Percentiles rank a stretch among this genome's conserved stretches.
phyloP scores from a whole-genome alignment of 2,797 vertebrate genomes.

The Phoebastria nigripes region DNA sequence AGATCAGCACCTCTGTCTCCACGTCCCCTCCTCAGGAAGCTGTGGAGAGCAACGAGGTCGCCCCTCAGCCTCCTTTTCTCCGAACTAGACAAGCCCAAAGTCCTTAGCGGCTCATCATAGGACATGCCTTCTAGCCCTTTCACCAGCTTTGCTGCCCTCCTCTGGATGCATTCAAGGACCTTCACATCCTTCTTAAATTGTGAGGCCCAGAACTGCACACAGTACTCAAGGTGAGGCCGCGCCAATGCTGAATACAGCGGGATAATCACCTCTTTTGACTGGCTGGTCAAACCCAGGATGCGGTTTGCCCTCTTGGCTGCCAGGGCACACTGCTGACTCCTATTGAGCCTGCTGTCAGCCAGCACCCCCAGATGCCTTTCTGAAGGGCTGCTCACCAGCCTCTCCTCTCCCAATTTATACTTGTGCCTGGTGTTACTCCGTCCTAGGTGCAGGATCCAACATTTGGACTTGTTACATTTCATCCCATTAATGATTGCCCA shows the following conservation, averaged over 20 bases:
- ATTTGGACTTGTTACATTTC: neutral
- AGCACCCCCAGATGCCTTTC: neutral
- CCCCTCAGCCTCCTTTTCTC: neutral
- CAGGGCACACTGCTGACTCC: neutral
- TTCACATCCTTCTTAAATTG: neutral
- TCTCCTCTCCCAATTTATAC: neutral
- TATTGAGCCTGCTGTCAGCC: neutral
- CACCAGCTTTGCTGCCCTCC: no score
- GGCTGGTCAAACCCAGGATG: neutral
- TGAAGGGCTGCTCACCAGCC: neutral
- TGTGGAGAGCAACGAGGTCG: no score
- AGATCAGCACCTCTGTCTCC: neutral
- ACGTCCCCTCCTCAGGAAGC: neutral
- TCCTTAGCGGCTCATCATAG: fast-evolving
- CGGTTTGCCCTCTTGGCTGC: neutral
- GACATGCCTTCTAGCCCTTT: neutral
- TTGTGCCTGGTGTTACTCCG: neutral
- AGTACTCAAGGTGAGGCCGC: no score
- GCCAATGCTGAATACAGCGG: fast-evolving
- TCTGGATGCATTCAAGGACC: neutral
- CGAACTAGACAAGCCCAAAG: neutral
- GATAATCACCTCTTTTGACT: neutral
- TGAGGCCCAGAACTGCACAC: neutral
- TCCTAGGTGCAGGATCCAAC: neutral
- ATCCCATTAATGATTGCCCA: neutral